Conservation (phyloP, 2,888 invertebrate species). For the Tachina grossa region DNA sequence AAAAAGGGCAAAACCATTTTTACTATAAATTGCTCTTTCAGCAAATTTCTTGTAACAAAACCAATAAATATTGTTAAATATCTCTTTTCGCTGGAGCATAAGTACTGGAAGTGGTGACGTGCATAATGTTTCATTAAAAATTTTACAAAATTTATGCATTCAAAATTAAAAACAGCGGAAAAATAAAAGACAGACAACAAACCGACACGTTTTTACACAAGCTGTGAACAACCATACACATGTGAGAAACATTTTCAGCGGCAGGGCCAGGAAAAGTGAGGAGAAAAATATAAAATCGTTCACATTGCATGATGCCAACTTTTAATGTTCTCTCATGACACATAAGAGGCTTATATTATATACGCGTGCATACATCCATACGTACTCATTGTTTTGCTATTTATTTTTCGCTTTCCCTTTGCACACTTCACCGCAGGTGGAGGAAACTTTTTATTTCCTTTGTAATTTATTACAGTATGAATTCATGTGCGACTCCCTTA, state of each 20-base stretch:
- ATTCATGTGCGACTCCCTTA: background rate
- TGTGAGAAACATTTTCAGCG: constrained; percentile 45
- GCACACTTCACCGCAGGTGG: background rate
- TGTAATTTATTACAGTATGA: background rate
- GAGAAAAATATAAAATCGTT: constrained; percentile 29
- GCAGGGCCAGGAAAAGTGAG: constrained; percentile 7
- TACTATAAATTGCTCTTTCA: constrained; percentile 50
- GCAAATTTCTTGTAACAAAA: constrained; percentile 50
- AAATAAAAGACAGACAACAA: constrained; percentile 40
- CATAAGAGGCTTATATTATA: constrained; percentile 55
- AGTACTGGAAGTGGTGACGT: constrained; percentile 37
- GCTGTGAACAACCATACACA: constrained; percentile 39
- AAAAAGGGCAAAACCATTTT: constrained; percentile 35
- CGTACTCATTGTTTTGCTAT: background rate
- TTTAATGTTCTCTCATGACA: constrained; percentile 50
- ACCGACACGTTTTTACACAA: constrained; percentile 7
- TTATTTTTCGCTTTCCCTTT: background rate
- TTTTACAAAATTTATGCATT: constrained; percentile 67
- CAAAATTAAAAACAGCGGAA: constrained; percentile 66
- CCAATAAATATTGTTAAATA: constrained; percentile 62
- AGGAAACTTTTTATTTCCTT: background rate
- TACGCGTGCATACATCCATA: constrained; percentile 22
- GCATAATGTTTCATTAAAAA: constrained; percentile 69
- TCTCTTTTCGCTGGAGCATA: constrained; percentile 29
- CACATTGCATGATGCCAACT: constrained; percentile 53